A percentile compares a stretch with the other conserved stretches of the same genome.
Evolutionary conservation across 1,140 invertebrate genomes (phyloP).

Genomic region (Ditylenchus dipsaci): DNA sequence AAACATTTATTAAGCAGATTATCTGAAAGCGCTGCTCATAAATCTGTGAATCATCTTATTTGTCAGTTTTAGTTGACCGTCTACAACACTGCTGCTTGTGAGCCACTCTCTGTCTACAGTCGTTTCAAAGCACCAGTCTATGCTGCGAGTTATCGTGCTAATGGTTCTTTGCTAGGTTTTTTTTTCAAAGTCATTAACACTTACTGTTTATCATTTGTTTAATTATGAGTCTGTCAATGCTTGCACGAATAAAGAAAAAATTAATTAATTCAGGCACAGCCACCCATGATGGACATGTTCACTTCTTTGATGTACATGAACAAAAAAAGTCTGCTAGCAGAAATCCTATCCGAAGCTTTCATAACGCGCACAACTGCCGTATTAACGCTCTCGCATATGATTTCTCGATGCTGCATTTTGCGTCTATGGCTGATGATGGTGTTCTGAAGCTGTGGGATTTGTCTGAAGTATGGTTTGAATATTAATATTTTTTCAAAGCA

Average conservation of each 20-base stretch:
- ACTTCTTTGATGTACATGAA: slow-evolving; percentile 76
- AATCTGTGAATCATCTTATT: background rate
- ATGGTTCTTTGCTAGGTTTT: slow-evolving; percentile 56
- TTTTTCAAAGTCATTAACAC: slow-evolving; percentile 4
- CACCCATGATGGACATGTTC: slow-evolving; percentile 77
- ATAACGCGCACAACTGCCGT: slow-evolving; percentile 64
- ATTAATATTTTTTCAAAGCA: too few species aligned
- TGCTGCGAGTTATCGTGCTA: slow-evolving; percentile 42
- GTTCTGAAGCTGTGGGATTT: slow-evolving; percentile 62
- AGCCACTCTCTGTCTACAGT: slow-evolving; percentile 37
- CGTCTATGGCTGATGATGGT: slow-evolving; percentile 72
- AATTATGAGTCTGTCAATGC: too few species aligned
- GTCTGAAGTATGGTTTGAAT: background rate
- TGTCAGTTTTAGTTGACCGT: slow-evolving; percentile 25
- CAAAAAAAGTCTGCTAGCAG: slow-evolving; percentile 7
- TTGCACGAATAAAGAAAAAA: slow-evolving; percentile 45
- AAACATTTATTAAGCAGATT: too few species aligned
- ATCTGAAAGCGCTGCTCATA: too few species aligned
- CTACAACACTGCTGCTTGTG: slow-evolving; percentile 39
- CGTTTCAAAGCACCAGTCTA: slow-evolving; percentile 37
- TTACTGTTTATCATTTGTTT: too few species aligned
- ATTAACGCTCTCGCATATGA: slow-evolving; percentile 10
- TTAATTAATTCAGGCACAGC: slow-evolving; percentile 63
- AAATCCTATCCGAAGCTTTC: slow-evolving; percentile 69
- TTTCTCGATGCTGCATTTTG: background rate